A percentile compares a stretch with the other conserved stretches of the same genome.
These are phyloP conservation scores for Hylaeus anthracinus DNA, from an alignment of 1,140 invertebrate genomes.

Conservation along the genomic window DNA sequence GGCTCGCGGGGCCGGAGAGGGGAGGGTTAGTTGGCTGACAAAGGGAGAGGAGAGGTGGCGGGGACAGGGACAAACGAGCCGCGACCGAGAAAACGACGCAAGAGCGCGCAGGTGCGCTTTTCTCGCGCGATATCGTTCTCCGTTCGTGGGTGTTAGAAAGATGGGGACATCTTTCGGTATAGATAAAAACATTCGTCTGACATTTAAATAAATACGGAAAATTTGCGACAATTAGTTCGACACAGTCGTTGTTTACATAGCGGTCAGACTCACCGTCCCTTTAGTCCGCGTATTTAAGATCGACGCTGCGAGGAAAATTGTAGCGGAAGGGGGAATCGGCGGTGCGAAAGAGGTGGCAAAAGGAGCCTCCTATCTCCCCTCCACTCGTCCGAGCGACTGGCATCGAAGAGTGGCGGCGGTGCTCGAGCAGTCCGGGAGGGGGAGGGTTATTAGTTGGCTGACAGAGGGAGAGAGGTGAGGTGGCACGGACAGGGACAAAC, in stretches of 20 bases:
- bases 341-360: slow-evolving; percentile 11
- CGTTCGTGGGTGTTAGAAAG: background rate
- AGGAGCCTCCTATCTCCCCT: slow-evolving; percentile 4
- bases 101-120: slow-evolving; percentile 62
- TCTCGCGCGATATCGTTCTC: slow-evolving; percentile 38
- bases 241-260: slow-evolving; percentile 19
- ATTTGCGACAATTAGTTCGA: too few species aligned
- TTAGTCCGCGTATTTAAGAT: background rate
- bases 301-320: too few species aligned
- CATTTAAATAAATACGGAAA: slow-evolving; percentile 18
- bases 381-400: background rate
- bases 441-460: background rate
- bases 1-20: background rate
- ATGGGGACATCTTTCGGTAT: background rate
- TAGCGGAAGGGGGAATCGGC: background rate
- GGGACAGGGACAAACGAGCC: slow-evolving; percentile 52
- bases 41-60: background rate
- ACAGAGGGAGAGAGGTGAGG: slow-evolving; percentile 19
- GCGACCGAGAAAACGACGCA: slow-evolving; percentile 64
- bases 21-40: background rate
- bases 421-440: background rate
- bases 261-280: background rate
- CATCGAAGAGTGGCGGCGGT: background rate
- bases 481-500: slow-evolving; percentile 55
- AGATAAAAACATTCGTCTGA: background rate